phyloP scores from a whole-genome alignment of 2,113 vertebrate species.

The Chinchilla lanigera region DNA sequence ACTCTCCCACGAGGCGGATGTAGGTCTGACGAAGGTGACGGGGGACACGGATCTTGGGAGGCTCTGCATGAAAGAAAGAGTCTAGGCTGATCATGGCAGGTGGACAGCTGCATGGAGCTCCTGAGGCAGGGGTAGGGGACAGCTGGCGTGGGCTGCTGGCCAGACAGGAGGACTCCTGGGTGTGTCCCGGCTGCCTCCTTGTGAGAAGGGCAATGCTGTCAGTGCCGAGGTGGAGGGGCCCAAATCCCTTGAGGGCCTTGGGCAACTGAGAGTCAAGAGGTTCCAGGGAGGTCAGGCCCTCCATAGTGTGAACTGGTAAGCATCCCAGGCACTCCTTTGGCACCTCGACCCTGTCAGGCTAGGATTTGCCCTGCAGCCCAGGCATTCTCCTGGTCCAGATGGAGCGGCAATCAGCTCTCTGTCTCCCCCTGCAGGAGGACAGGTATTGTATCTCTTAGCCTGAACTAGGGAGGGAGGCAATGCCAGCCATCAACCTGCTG shows the following conservation, averaged over 20 bases:
- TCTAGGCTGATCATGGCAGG: not conserved
- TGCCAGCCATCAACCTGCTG: not conserved
- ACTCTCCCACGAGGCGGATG: slow-evolving; percentile 90
- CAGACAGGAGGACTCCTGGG: not conserved
- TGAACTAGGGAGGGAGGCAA: not conserved
- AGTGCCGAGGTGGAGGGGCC: not conserved
- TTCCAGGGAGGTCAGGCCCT: slow-evolving; percentile 47
- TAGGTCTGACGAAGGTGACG: slow-evolving; percentile 89
- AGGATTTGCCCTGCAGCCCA: slow-evolving; percentile 44
- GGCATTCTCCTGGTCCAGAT: slow-evolving; percentile 55
- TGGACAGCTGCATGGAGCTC: not conserved
- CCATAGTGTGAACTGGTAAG: slow-evolving; percentile 54
- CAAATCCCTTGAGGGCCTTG: not conserved
- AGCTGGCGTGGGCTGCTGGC: not conserved
- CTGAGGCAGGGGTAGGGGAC: not conserved
- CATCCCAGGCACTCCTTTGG: slow-evolving; percentile 22
- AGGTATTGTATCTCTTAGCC: not conserved
- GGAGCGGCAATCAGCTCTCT: slow-evolving; percentile 8
- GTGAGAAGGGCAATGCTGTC: not conserved
- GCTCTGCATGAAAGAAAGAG: slow-evolving; percentile 84
- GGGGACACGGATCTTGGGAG: slow-evolving; percentile 94
- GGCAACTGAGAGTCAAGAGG: not conserved
- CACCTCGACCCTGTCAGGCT: slow-evolving; percentile 36
- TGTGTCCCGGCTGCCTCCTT: not conserved
- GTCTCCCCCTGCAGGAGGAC: slow-evolving; percentile 65